Conservation (phyloP, 2,113 vertebrate species). For the Cygnus buccinator region DNA sequence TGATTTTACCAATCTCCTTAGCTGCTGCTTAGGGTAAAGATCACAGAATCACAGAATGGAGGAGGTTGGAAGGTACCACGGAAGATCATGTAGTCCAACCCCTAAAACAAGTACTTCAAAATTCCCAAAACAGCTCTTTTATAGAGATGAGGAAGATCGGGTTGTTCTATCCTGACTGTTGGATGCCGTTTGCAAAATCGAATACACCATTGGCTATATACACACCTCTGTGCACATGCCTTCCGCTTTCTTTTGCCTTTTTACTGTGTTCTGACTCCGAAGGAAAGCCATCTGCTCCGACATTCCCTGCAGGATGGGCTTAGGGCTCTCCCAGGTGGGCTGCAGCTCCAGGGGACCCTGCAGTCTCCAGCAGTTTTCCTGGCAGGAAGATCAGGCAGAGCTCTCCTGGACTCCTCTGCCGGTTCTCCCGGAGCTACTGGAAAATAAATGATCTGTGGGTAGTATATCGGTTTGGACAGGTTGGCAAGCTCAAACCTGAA, state of each 20-base stretch:
- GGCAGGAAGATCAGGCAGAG: background rate
- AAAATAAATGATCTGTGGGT: background rate
- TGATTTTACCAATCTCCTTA: background rate
- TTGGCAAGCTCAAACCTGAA: background rate
- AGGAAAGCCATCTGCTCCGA: background rate
- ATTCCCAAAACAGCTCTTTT: background rate
- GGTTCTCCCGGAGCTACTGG: background rate
- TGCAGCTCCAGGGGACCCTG: background rate
- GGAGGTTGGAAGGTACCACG: no score
- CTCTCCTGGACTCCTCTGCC: background rate
- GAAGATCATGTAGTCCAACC: no score
- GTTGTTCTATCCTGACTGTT: background rate
- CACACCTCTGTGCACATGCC: background rate
- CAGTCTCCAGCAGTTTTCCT: background rate
- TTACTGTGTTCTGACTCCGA: background rate
- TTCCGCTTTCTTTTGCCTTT: background rate
- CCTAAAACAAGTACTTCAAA: background rate
- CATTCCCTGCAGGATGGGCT: background rate
- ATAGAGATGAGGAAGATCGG: background rate
- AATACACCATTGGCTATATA: rapidly evolving
- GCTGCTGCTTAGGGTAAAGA: background rate
- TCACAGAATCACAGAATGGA: no score
- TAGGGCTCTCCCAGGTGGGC: background rate
- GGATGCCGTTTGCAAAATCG: background rate
- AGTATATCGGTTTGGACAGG: background rate